Percentiles rank a stretch among this genome's conserved stretches.
Conservation (phyloP, 2,888 invertebrate genomes). For the Entomobrya proxima region DNA sequence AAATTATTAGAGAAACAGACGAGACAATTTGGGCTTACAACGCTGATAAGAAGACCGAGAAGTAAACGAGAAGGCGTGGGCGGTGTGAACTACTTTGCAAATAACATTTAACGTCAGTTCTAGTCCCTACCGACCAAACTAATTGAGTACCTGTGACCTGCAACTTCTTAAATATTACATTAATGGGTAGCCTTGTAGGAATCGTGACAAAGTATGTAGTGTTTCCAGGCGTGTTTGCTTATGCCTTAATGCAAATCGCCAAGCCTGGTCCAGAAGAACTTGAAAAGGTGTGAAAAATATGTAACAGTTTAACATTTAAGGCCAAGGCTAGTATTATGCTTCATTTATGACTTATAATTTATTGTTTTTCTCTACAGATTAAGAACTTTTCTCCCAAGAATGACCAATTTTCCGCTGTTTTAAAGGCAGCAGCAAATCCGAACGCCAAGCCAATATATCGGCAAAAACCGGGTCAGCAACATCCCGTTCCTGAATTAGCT, state of each 20-base stretch:
- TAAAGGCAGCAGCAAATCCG: conserved; percentile 79
- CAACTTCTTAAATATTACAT: neutral
- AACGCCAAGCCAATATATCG: conserved; percentile 78
- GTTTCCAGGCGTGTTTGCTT: conserved; percentile 82
- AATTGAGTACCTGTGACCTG: too few relatives aligned
- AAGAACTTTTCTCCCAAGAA: conserved; percentile 20
- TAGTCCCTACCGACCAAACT: too few relatives aligned
- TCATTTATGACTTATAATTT: neutral
- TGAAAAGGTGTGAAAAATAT: conserved; percentile 76
- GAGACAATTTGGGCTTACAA: conserved; percentile 62
- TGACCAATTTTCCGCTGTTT: conserved; percentile 76
- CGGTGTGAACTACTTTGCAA: neutral
- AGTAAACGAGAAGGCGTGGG: neutral
- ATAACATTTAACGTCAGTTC: too few relatives aligned
- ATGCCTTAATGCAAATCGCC: conserved; percentile 81
- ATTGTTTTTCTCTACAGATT: conserved; percentile 41
- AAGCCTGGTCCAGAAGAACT: conserved; percentile 79
- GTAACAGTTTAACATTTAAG: conserved; percentile 76
- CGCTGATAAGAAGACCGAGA: too few relatives aligned
- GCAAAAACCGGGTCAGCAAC: conserved; percentile 78
- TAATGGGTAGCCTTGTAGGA: conserved; percentile 7
- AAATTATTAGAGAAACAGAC: conserved; percentile 65
- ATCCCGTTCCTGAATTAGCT: conserved; percentile 77
- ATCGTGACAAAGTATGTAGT: conserved; percentile 79
- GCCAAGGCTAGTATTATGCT: too few relatives aligned